A percentile compares a stretch with the other conserved stretches of the same genome.
Evolutionary conservation across 2,888 invertebrate genomes (phyloP).

Genomic region (Oligia strigilis): DNA sequence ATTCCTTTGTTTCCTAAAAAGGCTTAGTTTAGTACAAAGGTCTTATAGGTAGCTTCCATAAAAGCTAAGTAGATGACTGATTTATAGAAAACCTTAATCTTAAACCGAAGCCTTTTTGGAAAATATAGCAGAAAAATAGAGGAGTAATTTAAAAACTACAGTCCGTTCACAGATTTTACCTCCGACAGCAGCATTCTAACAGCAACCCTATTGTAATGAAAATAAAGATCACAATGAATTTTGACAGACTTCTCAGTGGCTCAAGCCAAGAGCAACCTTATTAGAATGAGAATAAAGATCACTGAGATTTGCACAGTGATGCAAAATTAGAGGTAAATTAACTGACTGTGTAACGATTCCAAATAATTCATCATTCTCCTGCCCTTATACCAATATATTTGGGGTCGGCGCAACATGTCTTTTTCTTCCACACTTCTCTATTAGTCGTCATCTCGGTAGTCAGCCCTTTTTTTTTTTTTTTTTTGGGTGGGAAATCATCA

Average conservation of each 20-base stretch:
- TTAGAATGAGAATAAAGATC: not conserved
- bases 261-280: no score
- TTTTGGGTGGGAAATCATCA: no score
- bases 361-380: no score
- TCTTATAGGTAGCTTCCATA: not conserved
- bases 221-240: not conserved
- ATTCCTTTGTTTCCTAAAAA: not conserved
- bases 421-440: no score
- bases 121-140: not conserved
- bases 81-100: conserved; percentile 21
- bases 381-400: no score
- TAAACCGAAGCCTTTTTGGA: not conserved
- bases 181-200: not conserved
- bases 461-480: no score
- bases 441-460: no score
- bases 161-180: not conserved
- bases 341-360: not conserved
- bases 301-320: not conserved
- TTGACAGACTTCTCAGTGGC: not conserved
- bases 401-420: no score
- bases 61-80: not conserved
- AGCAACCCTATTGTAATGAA: no score
- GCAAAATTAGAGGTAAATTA: not conserved
- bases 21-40: conserved; percentile 19
- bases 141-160: not conserved